Evolutionary conservation across 1,140 invertebrate species (phyloP).

Genomic region (Micrasema minimum): DNA sequence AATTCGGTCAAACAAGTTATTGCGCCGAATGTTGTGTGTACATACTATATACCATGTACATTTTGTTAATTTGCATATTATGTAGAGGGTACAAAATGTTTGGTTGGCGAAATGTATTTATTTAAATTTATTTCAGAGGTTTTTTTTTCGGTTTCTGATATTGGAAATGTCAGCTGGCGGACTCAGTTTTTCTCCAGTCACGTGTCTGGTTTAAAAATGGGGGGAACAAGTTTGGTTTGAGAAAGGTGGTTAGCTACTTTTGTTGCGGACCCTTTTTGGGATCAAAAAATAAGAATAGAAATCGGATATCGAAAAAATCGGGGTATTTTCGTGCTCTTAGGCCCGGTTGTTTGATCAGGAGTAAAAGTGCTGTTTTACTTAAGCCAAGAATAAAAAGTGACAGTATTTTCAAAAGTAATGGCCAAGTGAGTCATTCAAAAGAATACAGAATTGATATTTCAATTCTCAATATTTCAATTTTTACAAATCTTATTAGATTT

Average conservation of each 20-base stretch:
- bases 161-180: background rate
- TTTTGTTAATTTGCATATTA: background rate
- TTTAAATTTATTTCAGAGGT: background rate
- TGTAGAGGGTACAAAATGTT: background rate
- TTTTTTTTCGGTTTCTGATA: background rate
- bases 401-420: too few species aligned
- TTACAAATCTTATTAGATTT: too few species aligned
- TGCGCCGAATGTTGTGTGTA: too few species aligned
- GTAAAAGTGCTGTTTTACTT: too few species aligned
- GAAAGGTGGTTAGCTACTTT: background rate
- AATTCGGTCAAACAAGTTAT: too few species aligned
- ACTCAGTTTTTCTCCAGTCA: background rate
- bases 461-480: too few species aligned
- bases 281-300: conserved; percentile 21
- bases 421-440: too few species aligned
- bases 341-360: too few species aligned
- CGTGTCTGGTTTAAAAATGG: background rate
- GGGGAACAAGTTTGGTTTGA: background rate
- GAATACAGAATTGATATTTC: too few species aligned
- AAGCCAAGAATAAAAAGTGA: too few species aligned
- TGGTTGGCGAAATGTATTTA: background rate
- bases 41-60: too few species aligned
- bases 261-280: conserved; percentile 1
- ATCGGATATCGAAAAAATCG: conserved; percentile 30
- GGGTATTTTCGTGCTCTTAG: conserved; percentile 7